Evolutionary conservation across 2,797 vertebrate genomes (phyloP).

Genomic region (Chelon labrosus): DNA sequence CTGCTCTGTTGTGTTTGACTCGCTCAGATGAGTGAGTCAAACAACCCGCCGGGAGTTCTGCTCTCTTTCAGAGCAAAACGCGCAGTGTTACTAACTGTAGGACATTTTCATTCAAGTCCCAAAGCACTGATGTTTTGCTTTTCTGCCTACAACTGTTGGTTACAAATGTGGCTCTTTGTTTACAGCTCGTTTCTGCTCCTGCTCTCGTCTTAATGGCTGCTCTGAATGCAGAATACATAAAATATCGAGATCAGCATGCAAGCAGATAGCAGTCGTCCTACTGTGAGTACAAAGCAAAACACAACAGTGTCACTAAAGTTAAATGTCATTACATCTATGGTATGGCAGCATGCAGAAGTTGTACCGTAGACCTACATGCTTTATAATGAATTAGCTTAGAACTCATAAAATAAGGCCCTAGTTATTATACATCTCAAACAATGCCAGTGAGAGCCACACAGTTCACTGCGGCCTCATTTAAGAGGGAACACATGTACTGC

Average conservation of each 20-base stretch:
- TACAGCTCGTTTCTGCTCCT: constrained; percentile 7
- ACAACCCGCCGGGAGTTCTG: constrained; percentile 46
- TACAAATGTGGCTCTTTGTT: constrained; percentile 38
- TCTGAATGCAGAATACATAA: neutral
- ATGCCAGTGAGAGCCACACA: neutral
- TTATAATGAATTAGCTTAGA: neutral
- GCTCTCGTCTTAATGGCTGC: constrained; percentile 2
- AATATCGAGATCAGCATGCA: neutral
- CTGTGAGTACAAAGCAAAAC: neutral
- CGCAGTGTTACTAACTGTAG: constrained; percentile 27
- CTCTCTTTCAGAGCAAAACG: constrained; percentile 5
- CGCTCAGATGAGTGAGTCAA: constrained; percentile 48
- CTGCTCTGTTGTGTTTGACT: constrained; percentile 46
- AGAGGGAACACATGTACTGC: constrained; percentile 39
- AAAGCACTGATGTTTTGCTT: constrained; percentile 35
- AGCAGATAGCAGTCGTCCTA: neutral
- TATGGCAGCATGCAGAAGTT: neutral
- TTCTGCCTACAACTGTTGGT: neutral
- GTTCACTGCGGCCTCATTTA: constrained; percentile 17
- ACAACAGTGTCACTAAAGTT: neutral
- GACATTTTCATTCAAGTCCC: constrained; percentile 43
- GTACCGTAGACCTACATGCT: neutral
- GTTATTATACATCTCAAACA: constrained; percentile 4
- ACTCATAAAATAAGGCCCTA: neutral
- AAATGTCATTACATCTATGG: neutral